Base-by-base conservation (phyloP, 2,888 invertebrate genomes). In the Augiades crinisus region DNA sequence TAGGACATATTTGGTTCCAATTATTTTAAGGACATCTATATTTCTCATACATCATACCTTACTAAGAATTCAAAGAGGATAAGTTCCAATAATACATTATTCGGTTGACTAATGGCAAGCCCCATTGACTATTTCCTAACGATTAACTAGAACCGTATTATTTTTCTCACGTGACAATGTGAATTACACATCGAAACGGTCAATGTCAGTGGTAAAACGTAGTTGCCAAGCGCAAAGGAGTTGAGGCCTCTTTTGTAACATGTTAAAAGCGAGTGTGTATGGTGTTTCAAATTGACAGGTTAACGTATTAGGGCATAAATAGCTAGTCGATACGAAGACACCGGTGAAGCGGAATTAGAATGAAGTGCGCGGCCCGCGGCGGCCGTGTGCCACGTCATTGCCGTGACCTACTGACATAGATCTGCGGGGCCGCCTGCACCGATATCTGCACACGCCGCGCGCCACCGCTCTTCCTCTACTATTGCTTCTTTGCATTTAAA, bases 381-480 rank as follows among this genome's bases (percentile, higher is more conserved):
- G 85, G 81, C 88, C 89, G 81, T 86, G 86, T 84, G 89, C 90
- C 86, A 88, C 90, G 90, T 90, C 92, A 92, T 92, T 64, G 65
- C 67, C 89, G 90, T 92, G 92, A 92, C 92, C 92, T 90, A 92
- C 92, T 92, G 92, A 92, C 92, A 92, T 81, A 92, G 91, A 86
- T 92, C 87, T 85, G 85, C 88, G 88, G 91, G 89, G 91, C 91
- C 88, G 87, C 85, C 83, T 84, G 84, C 82, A 85, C 84, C 83
- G 82, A 77, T 75, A 63, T 62, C 64, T 64, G 63, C 62, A 62
- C 66, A 64, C 65, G 61, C 62, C 64, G 60, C 78, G 75, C 75
- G 74, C 76, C 58, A 27, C 41, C 43, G 58, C 62, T 66, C 65
- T 63, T 63, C 63, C 64, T 63, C 60, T 56, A 53, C 72, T 68